These are phyloP conservation scores for Pelvicachromis taeniatus DNA, from an alignment of 2,113 vertebrate genomes.

Conservation along the genomic window DNA sequence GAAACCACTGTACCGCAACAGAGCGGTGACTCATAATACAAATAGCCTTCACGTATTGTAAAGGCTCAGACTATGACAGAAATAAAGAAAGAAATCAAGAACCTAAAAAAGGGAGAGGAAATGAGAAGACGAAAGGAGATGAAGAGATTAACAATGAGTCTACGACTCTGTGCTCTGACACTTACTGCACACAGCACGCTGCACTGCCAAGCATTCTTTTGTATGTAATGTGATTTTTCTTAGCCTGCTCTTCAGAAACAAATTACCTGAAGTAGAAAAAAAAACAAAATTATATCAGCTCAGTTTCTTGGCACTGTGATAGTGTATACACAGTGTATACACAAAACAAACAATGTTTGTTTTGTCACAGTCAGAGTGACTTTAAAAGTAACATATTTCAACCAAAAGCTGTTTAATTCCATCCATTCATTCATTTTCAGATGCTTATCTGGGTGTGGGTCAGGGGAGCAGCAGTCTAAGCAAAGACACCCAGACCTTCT, in stretches of 20 bases:
- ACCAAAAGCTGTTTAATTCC: background rate
- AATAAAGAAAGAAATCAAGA: background rate
- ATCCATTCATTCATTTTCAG: background rate
- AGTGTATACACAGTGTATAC: too few relatives aligned
- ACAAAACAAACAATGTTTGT: too few relatives aligned
- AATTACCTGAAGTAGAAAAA: background rate
- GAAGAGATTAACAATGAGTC: background rate
- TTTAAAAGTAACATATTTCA: background rate
- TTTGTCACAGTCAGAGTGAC: background rate
- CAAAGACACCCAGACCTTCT: background rate
- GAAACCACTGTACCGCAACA: slow-evolving; percentile 1
- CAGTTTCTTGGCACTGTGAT: background rate
- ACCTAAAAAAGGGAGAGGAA: background rate
- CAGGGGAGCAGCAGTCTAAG: background rate
- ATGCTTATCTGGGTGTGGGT: background rate
- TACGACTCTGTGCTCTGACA: background rate
- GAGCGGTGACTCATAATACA: slow-evolving; percentile 12
- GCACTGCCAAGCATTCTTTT: background rate
- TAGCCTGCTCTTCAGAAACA: background rate
- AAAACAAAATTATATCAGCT: background rate
- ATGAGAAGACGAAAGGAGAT: background rate
- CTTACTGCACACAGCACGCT: background rate
- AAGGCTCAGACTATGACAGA: background rate
- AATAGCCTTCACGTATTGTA: background rate
- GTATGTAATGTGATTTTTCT: background rate